These are phyloP conservation scores for Girardinichthys multiradiatus DNA, from an alignment of 2,113 vertebrate species.

Conservation along the genomic window DNA sequence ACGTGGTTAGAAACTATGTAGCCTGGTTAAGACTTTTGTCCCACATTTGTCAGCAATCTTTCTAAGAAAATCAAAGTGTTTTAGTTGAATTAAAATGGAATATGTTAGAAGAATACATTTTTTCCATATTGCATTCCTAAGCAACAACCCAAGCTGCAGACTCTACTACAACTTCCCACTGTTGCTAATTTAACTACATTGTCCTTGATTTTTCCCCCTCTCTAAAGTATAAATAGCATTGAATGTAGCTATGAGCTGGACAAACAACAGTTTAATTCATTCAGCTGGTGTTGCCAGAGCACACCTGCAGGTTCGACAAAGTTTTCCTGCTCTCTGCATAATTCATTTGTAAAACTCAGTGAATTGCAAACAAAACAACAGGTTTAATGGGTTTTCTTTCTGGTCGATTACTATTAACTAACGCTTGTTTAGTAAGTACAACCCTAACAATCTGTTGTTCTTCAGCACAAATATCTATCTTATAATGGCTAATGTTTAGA, in stretches of 20 bases:
- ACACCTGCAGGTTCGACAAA: background rate
- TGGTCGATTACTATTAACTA: background rate
- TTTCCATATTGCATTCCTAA: background rate
- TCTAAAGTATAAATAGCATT: background rate
- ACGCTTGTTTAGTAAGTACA: background rate
- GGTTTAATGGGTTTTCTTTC: background rate
- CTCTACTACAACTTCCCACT: background rate
- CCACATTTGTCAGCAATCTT: too few species aligned
- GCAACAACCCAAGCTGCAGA: background rate
- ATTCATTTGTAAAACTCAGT: background rate
- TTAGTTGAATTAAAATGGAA: background rate
- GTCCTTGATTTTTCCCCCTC: background rate
- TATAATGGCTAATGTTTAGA: background rate
- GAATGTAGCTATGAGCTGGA: background rate
- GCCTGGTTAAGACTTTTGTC: background rate
- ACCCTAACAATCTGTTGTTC: background rate
- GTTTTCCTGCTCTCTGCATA: background rate
- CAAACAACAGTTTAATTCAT: background rate
- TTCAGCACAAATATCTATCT: background rate
- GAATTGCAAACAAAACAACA: background rate
- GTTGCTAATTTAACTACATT: background rate
- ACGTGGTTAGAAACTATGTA: constrained; percentile 4
- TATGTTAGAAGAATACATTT: background rate
- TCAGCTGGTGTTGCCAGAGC: background rate
- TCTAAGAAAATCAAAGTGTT: too few species aligned